Percentiles rank a stretch among this genome's conserved stretches.
phyloP scores from a whole-genome alignment of 2,888 invertebrate genomes.

The Dicyrtomina minuta region DNA sequence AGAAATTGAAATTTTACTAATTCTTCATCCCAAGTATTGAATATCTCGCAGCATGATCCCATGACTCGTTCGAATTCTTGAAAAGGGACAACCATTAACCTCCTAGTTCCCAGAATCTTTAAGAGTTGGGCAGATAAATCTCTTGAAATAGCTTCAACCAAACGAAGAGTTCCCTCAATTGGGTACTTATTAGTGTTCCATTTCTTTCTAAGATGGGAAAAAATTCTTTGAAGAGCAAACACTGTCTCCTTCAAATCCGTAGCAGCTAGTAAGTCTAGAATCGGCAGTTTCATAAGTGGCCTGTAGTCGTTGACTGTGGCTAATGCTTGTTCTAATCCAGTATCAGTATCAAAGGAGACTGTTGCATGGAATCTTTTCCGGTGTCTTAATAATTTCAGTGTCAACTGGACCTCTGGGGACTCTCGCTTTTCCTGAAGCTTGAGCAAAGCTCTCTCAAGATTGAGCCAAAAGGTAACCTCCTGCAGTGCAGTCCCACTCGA shows the following conservation, averaged over 20 bases:
- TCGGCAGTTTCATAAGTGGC: conserved; percentile 98
- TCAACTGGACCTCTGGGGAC: conserved; percentile 89
- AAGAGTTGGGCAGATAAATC: conserved; percentile 91
- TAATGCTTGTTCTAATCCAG: conserved; percentile 87
- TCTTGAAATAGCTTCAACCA: conserved; percentile 96
- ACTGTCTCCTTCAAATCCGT: conserved; percentile 86
- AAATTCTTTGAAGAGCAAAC: conserved; percentile 90
- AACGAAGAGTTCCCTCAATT: conserved; percentile 84
- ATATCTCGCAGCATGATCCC: conserved; percentile 93
- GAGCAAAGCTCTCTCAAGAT: conserved; percentile 92
- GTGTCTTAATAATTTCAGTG: conserved; percentile 93
- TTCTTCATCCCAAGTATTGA: conserved; percentile 97
- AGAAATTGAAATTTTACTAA: conserved; percentile 94
- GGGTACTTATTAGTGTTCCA: conserved; percentile 96
- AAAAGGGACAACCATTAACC: conserved; percentile 94
- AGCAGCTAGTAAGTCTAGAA: conserved; percentile 94
- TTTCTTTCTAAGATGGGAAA: conserved; percentile 94
- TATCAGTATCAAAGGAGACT: conserved; percentile 98
- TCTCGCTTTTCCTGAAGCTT: conserved; percentile 97
- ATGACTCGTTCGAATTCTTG: conserved; percentile 98
- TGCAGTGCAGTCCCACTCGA: conserved; percentile 96
- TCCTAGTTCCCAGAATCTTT: conserved; percentile 63
- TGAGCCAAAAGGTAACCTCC: conserved; percentile 99
- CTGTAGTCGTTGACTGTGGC: conserved; percentile 97
- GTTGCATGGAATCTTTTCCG: conserved; percentile 99